Evolutionary conservation across 2,113 vertebrate genomes (phyloP), one percentile per base, ranked within the genome.

Genomic region (Platysternon megacephalum): DNA sequence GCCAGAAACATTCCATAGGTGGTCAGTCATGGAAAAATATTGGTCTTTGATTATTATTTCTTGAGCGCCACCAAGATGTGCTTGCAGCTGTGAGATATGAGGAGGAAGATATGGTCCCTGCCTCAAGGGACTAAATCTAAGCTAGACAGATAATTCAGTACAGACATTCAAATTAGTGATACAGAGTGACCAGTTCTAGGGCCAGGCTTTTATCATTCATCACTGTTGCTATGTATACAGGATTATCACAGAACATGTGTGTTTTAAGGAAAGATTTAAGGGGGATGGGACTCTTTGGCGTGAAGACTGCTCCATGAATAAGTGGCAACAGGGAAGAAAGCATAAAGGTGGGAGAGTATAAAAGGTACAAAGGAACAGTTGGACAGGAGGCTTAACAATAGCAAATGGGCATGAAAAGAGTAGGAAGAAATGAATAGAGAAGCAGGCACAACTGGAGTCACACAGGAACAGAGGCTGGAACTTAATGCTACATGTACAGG

Each of bases 361-460:
- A 78, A 46, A 78, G 13, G 19, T 8, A 46, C 12, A 78, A 46
- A 14, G 24, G 44, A 46, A 79, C 3, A 19, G 28, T 81, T 79
- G 74, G 51, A 93, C 56, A 94, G 65, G 39, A 44, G 84, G 90
- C 61, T 82, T 82, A 58, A 82, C 3, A 17, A 78, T 52, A 93
- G 61, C 28, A 87, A 91, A 90, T 24, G 80, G 85, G 48, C 90
- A 90, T 82, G 82, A 94, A 22, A 87, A 74, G 14, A 12, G 19
- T 46, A 16, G 83, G 91, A 96, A 94, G 80, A 61, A 88, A 49
- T 78, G 42, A 96, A 81, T 11, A 83, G 87, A 95, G 90, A 95
- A 92, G 83, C 92, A 97, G 83, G 19, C 90, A 93, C 94, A 97
- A 91, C 88, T 97, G 96, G 93, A 92, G 92, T 91, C 79, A 91